Percentiles rank a stretch among this genome's conserved stretches.
phyloP scores from a whole-genome alignment of 1,140 invertebrate species.

The Nasonia giraulti region DNA sequence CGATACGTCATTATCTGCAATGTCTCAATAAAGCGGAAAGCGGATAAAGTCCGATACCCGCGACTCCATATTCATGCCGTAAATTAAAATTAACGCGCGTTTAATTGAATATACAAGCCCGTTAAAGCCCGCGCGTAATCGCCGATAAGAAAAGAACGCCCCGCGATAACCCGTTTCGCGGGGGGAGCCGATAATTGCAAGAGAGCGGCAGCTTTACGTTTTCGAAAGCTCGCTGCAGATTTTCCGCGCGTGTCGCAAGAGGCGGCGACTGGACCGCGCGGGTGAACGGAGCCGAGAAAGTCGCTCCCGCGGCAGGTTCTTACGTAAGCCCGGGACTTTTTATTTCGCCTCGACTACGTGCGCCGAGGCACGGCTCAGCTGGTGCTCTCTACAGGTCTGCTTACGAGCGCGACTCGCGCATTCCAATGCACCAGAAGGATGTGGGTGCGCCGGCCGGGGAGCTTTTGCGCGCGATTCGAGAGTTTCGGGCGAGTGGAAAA shows the following conservation, averaged over 20 bases:
- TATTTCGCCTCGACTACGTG: background rate
- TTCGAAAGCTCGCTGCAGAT: background rate
- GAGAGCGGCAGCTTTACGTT: background rate
- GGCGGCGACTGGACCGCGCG: background rate
- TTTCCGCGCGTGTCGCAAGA: background rate
- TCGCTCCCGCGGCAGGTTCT: background rate
- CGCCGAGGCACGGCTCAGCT: background rate
- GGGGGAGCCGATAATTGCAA: background rate
- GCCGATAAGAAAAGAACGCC: background rate
- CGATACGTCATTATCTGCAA: background rate
- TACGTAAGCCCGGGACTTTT: constrained; percentile 9
- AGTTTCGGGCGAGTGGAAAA: too few relatives aligned
- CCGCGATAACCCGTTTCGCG: background rate
- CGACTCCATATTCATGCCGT: constrained; percentile 11
- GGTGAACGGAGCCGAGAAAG: constrained; percentile 4
- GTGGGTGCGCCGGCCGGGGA: too few relatives aligned
- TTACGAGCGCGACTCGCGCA: too few relatives aligned
- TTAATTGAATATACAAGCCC: background rate
- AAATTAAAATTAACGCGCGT: constrained; percentile 20
- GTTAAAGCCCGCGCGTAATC: constrained; percentile 11
- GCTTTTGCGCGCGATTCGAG: too few relatives aligned
- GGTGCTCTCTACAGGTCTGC: background rate
- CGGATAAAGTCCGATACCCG: background rate
- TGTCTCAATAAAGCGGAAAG: background rate
- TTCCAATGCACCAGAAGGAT: background rate